A percentile compares a stretch with the other conserved stretches of the same genome.
Evolutionary conservation across 37 sponge, comb jelly and placozoan species (phyloP).

Genomic region (Chondrosia reniformis): DNA sequence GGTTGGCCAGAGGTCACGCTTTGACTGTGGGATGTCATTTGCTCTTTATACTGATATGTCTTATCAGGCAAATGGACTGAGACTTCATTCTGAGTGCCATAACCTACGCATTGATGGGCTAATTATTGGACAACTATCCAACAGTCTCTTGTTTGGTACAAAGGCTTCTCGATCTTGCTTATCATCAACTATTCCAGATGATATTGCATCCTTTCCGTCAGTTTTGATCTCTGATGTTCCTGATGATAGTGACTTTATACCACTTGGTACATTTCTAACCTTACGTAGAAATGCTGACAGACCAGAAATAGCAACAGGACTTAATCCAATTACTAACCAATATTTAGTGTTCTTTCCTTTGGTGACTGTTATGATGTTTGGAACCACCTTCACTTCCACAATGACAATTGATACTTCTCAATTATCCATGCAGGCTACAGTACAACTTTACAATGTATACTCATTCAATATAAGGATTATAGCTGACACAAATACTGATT

Average conservation of each 20-base stretch:
- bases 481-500: neutral
- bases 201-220: neutral
- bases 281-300: no score
- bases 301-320: neutral
- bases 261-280: no score
- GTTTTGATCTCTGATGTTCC: no score
- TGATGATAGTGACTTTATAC: neutral
- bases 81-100: neutral
- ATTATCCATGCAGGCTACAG: neutral
- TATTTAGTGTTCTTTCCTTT: neutral
- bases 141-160: neutral
- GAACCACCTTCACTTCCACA: neutral
- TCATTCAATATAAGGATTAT: neutral
- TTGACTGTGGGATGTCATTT: neutral
- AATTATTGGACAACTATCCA: neutral
- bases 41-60: neutral
- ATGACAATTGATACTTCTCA: neutral
- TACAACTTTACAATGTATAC: neutral
- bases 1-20: neutral
- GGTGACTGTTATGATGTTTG: neutral
- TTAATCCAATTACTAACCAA: neutral
- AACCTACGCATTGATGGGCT: neutral
- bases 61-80: neutral
- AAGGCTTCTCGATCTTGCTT: neutral
- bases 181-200: neutral